phyloP scores from a whole-genome alignment of 23 tunicate genomes.

The Styela clava region DNA sequence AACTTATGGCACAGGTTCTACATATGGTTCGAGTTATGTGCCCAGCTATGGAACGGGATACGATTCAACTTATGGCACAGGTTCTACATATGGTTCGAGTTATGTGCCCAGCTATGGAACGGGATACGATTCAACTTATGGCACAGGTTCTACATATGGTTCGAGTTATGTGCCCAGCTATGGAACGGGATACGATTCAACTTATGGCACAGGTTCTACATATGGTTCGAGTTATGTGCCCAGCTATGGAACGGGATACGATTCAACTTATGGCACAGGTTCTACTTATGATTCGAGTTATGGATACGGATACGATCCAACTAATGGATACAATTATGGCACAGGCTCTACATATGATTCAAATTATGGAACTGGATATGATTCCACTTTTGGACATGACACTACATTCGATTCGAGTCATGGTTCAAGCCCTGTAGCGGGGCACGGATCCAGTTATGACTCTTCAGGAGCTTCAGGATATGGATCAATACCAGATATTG shows the following conservation, averaged over 20 bases:
- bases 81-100: too few relatives aligned
- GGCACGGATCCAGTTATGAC: neutral
- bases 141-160: too few relatives aligned
- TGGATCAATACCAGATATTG: neutral
- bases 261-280: neutral
- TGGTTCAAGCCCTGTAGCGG: too few relatives aligned
- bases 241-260: neutral
- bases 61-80: neutral
- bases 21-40: neutral
- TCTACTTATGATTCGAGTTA: neutral
- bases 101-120: neutral
- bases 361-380: neutral
- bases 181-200: neutral
- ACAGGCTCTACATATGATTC: neutral
- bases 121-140: too few relatives aligned
- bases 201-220: neutral
- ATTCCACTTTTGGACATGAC: too few relatives aligned
- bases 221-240: neutral
- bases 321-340: neutral
- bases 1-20: neutral
- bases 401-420: too few relatives aligned
- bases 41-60: neutral
- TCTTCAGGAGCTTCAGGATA: neutral
- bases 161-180: neutral
- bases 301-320: neutral